Evolutionary conservation across 2,888 invertebrate genomes (phyloP).

Genomic region (Rotaria magnacalcarata): DNA sequence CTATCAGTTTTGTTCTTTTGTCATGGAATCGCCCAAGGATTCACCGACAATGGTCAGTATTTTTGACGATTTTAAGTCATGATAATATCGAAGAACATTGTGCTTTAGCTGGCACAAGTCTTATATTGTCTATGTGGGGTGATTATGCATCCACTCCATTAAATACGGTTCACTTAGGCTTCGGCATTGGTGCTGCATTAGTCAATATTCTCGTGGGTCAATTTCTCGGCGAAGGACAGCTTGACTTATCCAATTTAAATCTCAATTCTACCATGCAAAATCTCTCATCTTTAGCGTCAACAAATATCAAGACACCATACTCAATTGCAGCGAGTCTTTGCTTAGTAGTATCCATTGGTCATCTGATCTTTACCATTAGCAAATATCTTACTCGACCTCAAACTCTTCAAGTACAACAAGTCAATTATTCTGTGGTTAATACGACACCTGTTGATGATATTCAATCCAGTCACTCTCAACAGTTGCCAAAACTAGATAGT

Average conservation of each 20-base stretch:
- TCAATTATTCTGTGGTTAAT: background rate
- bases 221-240: no score
- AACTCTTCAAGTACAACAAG: background rate
- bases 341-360: background rate
- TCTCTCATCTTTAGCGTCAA: background rate
- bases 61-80: background rate
- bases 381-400: background rate
- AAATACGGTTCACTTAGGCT: conserved; percentile 51
- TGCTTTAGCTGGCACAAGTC: conserved; percentile 50
- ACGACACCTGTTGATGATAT: background rate
- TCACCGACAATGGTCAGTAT: background rate
- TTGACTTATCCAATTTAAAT: no score
- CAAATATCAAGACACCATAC: background rate
- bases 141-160: conserved; percentile 51
- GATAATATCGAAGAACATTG: background rate
- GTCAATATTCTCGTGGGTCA: conserved; percentile 47
- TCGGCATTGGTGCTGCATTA: conserved; percentile 51
- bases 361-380: background rate
- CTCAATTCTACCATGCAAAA: no score
- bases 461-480: background rate
- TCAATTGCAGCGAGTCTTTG: background rate
- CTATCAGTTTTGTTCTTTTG: background rate
- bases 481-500: background rate
- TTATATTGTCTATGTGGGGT: conserved; percentile 50
- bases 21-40: conserved; percentile 1